Conservation (phyloP, 1,140 invertebrate genomes). For the Pseudomyrmex cubaensis region DNA sequence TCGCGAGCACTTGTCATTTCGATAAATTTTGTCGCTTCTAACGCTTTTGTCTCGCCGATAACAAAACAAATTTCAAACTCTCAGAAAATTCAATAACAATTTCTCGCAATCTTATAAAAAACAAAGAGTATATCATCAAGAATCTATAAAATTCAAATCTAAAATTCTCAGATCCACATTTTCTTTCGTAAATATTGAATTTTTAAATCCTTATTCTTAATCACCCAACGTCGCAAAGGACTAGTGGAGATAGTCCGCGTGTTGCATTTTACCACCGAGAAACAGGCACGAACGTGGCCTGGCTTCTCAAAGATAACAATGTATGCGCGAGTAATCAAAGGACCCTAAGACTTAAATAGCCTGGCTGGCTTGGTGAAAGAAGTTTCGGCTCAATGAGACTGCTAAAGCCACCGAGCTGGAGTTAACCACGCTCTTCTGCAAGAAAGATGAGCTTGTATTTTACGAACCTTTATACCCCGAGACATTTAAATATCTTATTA, state of each 20-base stretch:
- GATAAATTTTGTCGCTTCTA: background rate
- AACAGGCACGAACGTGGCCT: constrained; percentile 36
- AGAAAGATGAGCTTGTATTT: constrained; percentile 31
- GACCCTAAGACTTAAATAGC: constrained; percentile 64
- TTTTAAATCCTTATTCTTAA: constrained; percentile 20
- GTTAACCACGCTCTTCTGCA: background rate
- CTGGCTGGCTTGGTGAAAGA: constrained; percentile 58
- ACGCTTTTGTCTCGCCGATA: background rate
- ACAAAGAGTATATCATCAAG: background rate
- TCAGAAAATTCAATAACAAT: no score
- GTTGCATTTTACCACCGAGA: constrained; percentile 15
- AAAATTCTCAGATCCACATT: background rate
- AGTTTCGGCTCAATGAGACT: constrained; percentile 39
- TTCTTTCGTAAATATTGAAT: background rate
- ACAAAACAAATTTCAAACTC: background rate
- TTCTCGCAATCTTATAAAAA: background rate
- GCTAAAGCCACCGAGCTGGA: constrained; percentile 31
- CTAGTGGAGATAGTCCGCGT: background rate
- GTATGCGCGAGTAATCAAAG: constrained; percentile 72
- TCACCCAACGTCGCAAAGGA: background rate
- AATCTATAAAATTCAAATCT: no score
- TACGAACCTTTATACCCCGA: background rate
- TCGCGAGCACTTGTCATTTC: background rate
- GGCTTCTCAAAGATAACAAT: constrained; percentile 70
- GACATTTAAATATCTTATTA: constrained; percentile 36